Base-by-base conservation (phyloP, 2,888 invertebrate genomes). In the Hirtodrosophila cameraria region DNA sequence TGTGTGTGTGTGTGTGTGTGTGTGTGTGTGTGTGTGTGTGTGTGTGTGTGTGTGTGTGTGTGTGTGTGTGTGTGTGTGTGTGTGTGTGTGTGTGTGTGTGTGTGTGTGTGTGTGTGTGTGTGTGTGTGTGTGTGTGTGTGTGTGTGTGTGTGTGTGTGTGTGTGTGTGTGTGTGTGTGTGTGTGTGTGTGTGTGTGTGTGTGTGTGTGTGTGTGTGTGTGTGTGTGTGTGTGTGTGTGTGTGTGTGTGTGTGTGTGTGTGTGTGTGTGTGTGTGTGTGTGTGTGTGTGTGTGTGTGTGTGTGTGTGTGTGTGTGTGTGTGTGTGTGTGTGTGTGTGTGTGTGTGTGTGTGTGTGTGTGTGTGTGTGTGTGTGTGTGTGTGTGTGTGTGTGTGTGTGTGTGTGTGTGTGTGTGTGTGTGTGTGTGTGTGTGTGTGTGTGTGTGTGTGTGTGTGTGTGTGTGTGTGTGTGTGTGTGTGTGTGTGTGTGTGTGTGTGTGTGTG, bases 261-360 rank as follows among this genome's bases (percentile, higher is more conserved):
- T 52, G 39, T n/a, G n/a, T n/a, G n/a, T n/a, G n/a, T n/a, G n/a
- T n/a, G n/a, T 53, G 11, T 8, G 0, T 42, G 8, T 38, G 18
- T 43, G 12, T 43, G 27, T 33, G 20, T 54, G 41, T 31, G 18
- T 38, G 18, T 43, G 30, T 42, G 28, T 15, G 23, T 49, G 28
- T 33, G 27, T 18, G 8, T 33, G 15, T 52, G 39, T n/a, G n/a
- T n/a, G n/a, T n/a, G n/a, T n/a, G n/a, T n/a, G n/a, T 53, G 11
- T 8, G 0, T 42, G 8, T 38, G 18, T 43, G 12, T 43, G 27
- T 33, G 20, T 54, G 41, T 31, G 18, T 38, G 18, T 43, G 30
- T 42, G 28, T 15, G 23, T 49, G 28, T 33, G 27, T 18, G 8
- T 33, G 15, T 52, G 39, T n/a, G n/a, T n/a, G n/a, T n/a, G n/a